These are phyloP conservation scores for Perccottus glenii DNA, from an alignment of 2,113 vertebrate species.

Conservation along the genomic window DNA sequence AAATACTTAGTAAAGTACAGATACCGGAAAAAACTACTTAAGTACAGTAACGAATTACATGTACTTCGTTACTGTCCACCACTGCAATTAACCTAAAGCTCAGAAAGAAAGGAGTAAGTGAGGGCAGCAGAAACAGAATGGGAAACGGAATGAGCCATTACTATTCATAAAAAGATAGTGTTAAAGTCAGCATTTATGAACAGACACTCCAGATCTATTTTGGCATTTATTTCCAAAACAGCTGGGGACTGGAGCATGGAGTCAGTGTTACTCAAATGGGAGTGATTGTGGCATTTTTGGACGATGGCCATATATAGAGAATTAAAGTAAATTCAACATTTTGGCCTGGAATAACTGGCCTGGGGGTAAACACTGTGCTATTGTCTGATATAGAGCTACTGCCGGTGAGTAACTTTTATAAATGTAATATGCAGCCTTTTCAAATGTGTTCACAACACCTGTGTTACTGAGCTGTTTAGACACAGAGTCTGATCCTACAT, in stretches of 20 bases:
- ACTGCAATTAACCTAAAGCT: not conserved
- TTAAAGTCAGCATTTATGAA: not conserved
- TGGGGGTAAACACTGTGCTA: not conserved
- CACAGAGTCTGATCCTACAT: too few species aligned
- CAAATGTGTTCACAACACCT: not conserved
- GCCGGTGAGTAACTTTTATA: not conserved
- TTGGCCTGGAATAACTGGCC: not conserved
- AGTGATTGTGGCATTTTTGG: not conserved
- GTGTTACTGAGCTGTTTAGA: not conserved
- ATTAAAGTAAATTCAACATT: not conserved
- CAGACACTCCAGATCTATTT: not conserved
- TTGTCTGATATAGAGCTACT: not conserved
- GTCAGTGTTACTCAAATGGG: too few species aligned
- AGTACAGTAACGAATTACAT: too few species aligned
- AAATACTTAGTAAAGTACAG: too few species aligned
- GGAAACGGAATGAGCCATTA: not conserved
- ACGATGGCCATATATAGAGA: not conserved
- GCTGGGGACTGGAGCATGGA: not conserved
- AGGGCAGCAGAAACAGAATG: conserved; percentile 1
- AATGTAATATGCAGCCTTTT: not conserved
- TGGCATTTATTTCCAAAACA: not conserved
- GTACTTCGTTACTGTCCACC: too few species aligned
- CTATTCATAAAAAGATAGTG: not conserved
- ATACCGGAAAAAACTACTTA: too few species aligned
- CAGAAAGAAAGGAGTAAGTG: conserved; percentile 6